Percentiles rank a stretch among this genome's conserved stretches.
phyloP scores from a whole-genome alignment of 1,140 invertebrate genomes.

The Samia ricini region DNA sequence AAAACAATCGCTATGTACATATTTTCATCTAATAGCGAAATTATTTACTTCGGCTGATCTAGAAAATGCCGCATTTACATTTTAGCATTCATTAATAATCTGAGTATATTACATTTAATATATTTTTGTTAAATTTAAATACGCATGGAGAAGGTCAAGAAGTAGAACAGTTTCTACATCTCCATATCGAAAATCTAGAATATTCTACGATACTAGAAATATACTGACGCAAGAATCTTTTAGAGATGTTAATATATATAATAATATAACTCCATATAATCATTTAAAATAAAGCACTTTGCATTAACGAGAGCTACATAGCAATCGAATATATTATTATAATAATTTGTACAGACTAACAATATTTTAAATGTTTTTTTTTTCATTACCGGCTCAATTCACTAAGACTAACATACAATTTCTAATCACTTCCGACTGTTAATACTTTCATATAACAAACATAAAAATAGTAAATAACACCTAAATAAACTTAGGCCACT shows the following conservation, averaged over 20 bases:
- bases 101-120: slow-evolving; percentile 21
- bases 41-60: slow-evolving; percentile 36
- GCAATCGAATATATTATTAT: slow-evolving; percentile 44
- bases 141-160: neutral
- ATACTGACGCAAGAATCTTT: neutral
- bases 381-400: slow-evolving; percentile 17
- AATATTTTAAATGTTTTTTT: slow-evolving; percentile 16
- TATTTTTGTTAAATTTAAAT: slow-evolving; percentile 10
- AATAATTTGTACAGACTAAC: slow-evolving; percentile 52
- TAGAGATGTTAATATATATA: neutral
- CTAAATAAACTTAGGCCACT: slow-evolving; percentile 21
- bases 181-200: slow-evolving; percentile 4
- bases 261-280: slow-evolving; percentile 1
- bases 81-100: slow-evolving; percentile 6
- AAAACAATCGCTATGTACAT: slow-evolving; percentile 41
- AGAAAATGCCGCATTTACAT: slow-evolving; percentile 30
- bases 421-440: slow-evolving; percentile 31
- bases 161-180: slow-evolving; percentile 5
- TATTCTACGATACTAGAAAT: neutral
- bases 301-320: slow-evolving; percentile 34
- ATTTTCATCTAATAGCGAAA: slow-evolving; percentile 40
- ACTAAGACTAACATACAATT: slow-evolving; percentile 14
- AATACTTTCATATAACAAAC: slow-evolving; percentile 22
- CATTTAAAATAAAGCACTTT: slow-evolving; percentile 45
- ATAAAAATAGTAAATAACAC: neutral